A percentile compares a stretch with the other conserved stretches of the same genome.
Evolutionary conservation across 2,113 vertebrate species (phyloP).

Genomic region (Chrysemys picta): DNA sequence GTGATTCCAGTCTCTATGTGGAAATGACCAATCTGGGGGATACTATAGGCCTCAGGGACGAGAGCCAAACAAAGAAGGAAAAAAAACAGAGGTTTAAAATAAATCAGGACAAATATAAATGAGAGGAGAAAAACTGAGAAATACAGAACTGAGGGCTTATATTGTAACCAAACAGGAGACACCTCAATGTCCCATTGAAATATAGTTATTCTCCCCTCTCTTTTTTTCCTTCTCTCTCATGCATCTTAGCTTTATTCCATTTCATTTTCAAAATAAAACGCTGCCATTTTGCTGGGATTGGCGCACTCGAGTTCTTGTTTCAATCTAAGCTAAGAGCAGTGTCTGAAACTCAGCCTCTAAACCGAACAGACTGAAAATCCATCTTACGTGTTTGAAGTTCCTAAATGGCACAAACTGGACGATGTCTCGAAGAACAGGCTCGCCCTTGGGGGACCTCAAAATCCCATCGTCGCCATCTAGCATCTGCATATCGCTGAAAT

Average conservation of each 20-base stretch:
- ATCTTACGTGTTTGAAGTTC: conserved; percentile 97
- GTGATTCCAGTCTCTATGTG: background rate
- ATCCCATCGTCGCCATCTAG: conserved; percentile 95
- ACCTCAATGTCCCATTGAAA: background rate
- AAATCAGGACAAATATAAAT: background rate
- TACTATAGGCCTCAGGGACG: background rate
- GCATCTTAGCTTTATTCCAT: background rate
- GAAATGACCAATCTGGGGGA: background rate
- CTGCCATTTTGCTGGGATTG: background rate
- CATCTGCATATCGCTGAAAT: conserved; percentile 99
- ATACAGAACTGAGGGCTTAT: background rate
- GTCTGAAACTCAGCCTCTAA: background rate
- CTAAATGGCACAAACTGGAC: conserved; percentile 98
- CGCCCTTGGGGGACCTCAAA: conserved; percentile 92
- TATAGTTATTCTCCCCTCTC: background rate
- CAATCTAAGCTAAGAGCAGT: background rate
- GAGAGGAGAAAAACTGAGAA: background rate
- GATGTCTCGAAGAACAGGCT: conserved; percentile 94
- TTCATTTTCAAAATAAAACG: background rate
- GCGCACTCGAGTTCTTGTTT: background rate
- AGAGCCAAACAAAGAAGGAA: background rate
- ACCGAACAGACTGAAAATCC: background rate
- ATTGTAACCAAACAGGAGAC: background rate
- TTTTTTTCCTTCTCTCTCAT: background rate
- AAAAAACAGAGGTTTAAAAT: background rate